Evolutionary conservation across 1,140 invertebrate genomes (phyloP).

Genomic region (Eriocheir sinensis): DNA sequence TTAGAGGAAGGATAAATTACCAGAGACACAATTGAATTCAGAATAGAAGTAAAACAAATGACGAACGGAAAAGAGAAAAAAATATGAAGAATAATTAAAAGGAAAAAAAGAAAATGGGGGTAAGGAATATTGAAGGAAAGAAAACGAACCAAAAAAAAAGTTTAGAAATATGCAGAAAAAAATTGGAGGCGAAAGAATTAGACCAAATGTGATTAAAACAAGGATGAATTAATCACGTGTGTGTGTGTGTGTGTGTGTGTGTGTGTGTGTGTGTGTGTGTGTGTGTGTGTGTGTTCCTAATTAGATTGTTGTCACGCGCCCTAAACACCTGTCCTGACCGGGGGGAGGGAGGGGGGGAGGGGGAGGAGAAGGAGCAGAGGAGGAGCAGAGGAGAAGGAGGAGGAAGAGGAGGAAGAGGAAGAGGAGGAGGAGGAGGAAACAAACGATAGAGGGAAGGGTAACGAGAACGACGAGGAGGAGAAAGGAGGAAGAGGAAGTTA

Average conservation of each 20-base stretch:
- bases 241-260: constrained; percentile 22
- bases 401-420: neutral
- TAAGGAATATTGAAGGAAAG: neutral
- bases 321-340: neutral
- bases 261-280: constrained; percentile 22
- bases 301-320: neutral
- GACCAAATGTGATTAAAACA: too few species aligned
- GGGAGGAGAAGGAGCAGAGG: too few species aligned
- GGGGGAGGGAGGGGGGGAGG: neutral
- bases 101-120: neutral
- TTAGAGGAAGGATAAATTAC: too few species aligned
- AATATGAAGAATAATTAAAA: too few species aligned
- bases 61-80: too few species aligned
- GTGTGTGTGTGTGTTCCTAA: neutral
- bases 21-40: too few species aligned
- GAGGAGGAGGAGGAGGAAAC: neutral
- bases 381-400: neutral
- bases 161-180: too few species aligned
- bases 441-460: too few species aligned
- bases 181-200: too few species aligned
- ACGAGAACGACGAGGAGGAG: too few species aligned
- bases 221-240: neutral
- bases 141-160: neutral
- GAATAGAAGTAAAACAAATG: too few species aligned
- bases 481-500: neutral